Evolutionary conservation across 2,113 vertebrate species (phyloP), one percentile per base, ranked within the genome.

Genomic region (Mystacornis crossleyi): DNA sequence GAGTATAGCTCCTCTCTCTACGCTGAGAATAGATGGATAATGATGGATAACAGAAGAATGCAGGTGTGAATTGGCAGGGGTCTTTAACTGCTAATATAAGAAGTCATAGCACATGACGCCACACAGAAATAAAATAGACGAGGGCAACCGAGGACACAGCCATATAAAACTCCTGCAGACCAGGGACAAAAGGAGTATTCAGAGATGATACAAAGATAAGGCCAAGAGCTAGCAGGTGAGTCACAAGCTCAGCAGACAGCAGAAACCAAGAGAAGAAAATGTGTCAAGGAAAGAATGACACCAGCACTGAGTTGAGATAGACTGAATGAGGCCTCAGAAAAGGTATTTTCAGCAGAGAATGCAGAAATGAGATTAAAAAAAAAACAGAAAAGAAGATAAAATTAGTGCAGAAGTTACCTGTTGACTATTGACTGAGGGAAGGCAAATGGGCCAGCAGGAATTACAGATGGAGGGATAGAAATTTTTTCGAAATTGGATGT

Each of bases 51-150:
- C 36, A 94, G 48, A 89, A 81, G 42, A 78, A 86, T 40, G 48
- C 72, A 66, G 60, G 45, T 90, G 47, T 88, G 86, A 90, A 66
- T 58, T 77, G 54, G 36, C 64, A 80, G 60, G 20, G 24, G 28
- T 86, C 86, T 95, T 86, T 66, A 93, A 21, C 86, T 78, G 75
- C 55, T 84, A 26, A 67, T 81, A 65, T 73, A 89, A 90, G 78
- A 60, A 82, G 26, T 48, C 71, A 48, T 36, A 90, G 60, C 62
- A 66, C 62, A 55, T 70, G 60, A n/a, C 2, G 28, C 36, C 51
- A 5, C 67, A 38, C 23, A 80, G 67, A 28, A 90, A 34, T 78
- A 81, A 81, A 65, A 79, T 23, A 73, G 51, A 86, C 65, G 60
- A 81, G 43, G 40, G 57, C 40, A 71, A 78, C 21, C 43, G 81